A percentile compares a stretch with the other conserved stretches of the same genome.
phyloP scores from a whole-genome alignment of 2,888 invertebrate species.

The Tigriopus californicus region DNA sequence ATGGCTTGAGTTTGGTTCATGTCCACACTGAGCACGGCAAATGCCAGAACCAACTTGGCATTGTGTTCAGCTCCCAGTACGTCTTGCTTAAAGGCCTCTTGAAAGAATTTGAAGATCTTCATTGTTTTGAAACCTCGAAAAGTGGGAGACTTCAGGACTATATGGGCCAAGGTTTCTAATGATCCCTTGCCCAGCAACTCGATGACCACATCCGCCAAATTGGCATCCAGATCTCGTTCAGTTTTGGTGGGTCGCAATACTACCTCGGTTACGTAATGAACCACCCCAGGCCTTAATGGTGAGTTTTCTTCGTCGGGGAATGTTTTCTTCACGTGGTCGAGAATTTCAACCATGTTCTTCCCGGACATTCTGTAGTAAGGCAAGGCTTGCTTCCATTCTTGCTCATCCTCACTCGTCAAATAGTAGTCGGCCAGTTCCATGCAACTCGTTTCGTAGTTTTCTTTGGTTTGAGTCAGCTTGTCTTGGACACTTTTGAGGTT shows the following conservation, averaged over 20 bases:
- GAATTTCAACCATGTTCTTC: background rate
- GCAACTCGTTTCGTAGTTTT: background rate
- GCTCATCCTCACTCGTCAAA: background rate
- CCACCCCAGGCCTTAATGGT: background rate
- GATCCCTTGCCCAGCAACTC: background rate
- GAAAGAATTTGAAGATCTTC: background rate
- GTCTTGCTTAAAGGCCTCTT: background rate
- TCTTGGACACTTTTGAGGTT: background rate
- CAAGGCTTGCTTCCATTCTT: background rate
- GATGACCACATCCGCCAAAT: conserved; percentile 1
- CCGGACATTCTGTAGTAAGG: conserved; percentile 7
- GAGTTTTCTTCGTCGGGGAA: background rate
- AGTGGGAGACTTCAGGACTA: conserved; percentile 1
- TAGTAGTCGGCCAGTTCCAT: background rate
- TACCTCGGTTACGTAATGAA: conserved; percentile 3
- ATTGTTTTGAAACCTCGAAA: conserved; percentile 3
- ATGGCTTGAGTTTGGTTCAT: background rate
- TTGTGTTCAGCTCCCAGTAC: background rate
- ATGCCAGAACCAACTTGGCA: background rate
- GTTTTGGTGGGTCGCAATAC: background rate
- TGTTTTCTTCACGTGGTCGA: background rate
- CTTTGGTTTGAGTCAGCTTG: background rate
- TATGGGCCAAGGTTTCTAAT: background rate
- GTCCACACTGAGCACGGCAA: background rate
- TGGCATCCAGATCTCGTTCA: background rate